Conservation (phyloP, 2,888 invertebrate genomes). For the Drosophila fungiperda region DNA sequence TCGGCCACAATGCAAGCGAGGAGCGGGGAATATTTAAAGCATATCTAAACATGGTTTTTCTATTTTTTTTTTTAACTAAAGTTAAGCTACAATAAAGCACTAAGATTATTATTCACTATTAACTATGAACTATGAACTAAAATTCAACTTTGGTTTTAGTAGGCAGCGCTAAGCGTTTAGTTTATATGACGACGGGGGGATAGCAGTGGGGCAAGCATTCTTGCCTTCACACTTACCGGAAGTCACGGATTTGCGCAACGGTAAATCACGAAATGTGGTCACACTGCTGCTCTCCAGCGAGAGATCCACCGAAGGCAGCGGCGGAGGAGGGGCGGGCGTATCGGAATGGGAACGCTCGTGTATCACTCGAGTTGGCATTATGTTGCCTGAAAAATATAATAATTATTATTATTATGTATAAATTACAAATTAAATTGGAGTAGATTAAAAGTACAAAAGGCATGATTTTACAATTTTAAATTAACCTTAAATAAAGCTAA, state of each 20-base stretch:
- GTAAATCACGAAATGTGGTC: slow-evolving; percentile 95
- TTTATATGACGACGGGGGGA: slow-evolving; percentile 6
- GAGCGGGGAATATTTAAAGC: slow-evolving; percentile 45
- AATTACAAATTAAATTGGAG: no score
- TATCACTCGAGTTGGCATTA: slow-evolving; percentile 86
- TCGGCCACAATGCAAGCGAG: slow-evolving; percentile 62
- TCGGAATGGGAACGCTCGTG: slow-evolving; percentile 96
- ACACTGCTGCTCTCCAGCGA: slow-evolving; percentile 98
- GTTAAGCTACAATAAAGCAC: slow-evolving; percentile 54
- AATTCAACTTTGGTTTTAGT: slow-evolving; percentile 53
- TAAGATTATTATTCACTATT: slow-evolving; percentile 19
- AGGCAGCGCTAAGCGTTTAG: slow-evolving; percentile 52
- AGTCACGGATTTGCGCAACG: slow-evolving; percentile 92
- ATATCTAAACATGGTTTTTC: slow-evolving; percentile 27
- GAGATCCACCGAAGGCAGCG: slow-evolving; percentile 93
- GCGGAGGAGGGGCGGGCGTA: slow-evolving; percentile 90
- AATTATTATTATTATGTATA: no score
- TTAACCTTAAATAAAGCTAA: background rate
- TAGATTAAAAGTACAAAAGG: no score
- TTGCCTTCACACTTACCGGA: slow-evolving; percentile 86
- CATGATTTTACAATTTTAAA: no score
- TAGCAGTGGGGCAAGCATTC: background rate
- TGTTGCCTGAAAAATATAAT: slow-evolving; percentile 55
- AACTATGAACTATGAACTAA: slow-evolving; percentile 18
- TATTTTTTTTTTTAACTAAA: slow-evolving; percentile 44